These are phyloP conservation scores for Augochlorella aurata DNA, from an alignment of 2,888 invertebrate species.

Conservation along the genomic window DNA sequence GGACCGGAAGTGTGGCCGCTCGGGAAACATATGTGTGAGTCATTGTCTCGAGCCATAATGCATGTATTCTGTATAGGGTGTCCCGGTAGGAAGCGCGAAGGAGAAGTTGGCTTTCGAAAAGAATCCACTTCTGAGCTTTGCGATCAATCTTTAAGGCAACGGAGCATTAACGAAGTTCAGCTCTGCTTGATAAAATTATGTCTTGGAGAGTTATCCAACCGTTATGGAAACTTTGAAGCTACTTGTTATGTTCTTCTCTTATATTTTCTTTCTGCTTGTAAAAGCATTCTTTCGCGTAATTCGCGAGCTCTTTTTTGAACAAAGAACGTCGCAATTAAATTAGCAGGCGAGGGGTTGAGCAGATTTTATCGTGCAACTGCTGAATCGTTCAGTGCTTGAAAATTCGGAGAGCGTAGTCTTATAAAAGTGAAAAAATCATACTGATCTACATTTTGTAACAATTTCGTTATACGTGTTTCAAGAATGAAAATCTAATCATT, in stretches of 20 bases:
- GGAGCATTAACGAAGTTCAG: not conserved
- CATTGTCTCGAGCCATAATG: conserved; percentile 46
- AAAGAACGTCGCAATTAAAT: not conserved
- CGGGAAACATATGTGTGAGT: conserved; percentile 97
- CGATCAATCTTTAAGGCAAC: not conserved
- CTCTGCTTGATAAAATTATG: not conserved
- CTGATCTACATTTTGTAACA: not conserved
- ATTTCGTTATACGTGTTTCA: too few species aligned
- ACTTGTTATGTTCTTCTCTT: not conserved
- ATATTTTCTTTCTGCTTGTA: not conserved
- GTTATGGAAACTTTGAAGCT: not conserved
- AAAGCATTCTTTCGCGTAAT: not conserved
- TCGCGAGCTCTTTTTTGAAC: not conserved
- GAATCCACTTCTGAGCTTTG: not conserved
- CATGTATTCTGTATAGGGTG: not conserved
- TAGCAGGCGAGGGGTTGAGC: not conserved
- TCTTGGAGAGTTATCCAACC: not conserved
- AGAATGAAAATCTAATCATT: too few species aligned
- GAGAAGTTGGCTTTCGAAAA: too few species aligned
- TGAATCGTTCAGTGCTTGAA: too few species aligned
- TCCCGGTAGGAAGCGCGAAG: not conserved
- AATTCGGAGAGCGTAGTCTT: too few species aligned
- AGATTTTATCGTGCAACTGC: not conserved
- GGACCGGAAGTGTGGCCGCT: conserved; percentile 96
- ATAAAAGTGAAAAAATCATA: too few species aligned